phyloP scores from a whole-genome alignment of 2,797 vertebrate species.

The Coreius guichenoti region DNA sequence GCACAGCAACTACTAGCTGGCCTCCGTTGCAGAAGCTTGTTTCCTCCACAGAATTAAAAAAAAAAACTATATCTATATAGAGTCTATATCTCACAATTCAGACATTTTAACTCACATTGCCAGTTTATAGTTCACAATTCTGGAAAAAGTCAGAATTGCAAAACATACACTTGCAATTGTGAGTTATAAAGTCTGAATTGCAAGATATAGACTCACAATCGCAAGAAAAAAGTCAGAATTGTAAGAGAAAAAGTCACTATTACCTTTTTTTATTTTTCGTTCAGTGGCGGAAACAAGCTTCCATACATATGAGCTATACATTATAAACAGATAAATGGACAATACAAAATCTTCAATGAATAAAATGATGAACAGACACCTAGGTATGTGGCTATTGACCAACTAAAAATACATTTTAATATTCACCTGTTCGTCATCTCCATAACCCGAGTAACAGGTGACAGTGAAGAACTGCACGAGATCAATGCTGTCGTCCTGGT shows the following conservation, averaged over 20 bases:
- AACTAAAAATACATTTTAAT: neutral
- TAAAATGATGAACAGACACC: neutral
- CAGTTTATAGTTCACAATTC: neutral
- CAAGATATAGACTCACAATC: neutral
- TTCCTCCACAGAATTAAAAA: neutral
- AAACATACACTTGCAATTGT: neutral
- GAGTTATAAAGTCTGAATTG: neutral
- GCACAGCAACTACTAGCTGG: too few relatives aligned
- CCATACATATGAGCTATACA: neutral
- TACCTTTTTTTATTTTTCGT: neutral
- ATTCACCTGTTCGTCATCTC: constrained; percentile 90
- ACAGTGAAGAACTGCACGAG: constrained; percentile 92
- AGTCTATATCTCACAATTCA: neutral
- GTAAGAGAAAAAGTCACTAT: too few relatives aligned
- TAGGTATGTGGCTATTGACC: neutral
- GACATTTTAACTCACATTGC: neutral
- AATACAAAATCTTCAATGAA: neutral
- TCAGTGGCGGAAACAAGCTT: neutral
- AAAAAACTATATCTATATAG: too few relatives aligned
- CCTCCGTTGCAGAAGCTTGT: neutral
- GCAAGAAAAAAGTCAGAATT: neutral
- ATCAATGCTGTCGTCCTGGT: constrained; percentile 91
- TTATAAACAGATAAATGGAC: neutral
- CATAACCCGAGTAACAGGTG: constrained; percentile 92
- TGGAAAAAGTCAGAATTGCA: neutral